These are phyloP conservation scores for Brachyalestes nurse DNA, from an alignment of 2,797 vertebrate genomes.

Conservation along the genomic window DNA sequence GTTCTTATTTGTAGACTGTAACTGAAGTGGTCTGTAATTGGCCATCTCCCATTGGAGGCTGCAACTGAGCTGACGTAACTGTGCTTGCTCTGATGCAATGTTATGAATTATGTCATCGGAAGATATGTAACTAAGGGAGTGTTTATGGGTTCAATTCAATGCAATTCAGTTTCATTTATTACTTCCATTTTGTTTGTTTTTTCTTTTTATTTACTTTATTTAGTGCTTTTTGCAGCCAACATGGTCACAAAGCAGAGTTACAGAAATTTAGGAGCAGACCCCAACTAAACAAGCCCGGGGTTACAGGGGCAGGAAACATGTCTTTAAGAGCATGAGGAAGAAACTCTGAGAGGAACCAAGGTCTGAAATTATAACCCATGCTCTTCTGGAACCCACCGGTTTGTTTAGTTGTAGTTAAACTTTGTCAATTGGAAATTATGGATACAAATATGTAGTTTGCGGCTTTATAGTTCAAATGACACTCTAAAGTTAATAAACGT, in stretches of 20 bases:
- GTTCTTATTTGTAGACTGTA: conserved; percentile 52
- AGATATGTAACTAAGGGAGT: neutral
- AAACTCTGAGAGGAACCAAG: neutral
- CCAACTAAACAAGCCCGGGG: neutral
- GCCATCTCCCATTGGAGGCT: conserved; percentile 38
- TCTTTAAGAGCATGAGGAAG: neutral
- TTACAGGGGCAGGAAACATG: neutral
- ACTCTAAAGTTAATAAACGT: neutral
- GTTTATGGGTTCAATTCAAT: neutral
- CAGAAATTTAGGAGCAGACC: neutral
- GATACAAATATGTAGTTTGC: no score
- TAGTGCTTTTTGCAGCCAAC: neutral
- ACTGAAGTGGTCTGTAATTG: conserved; percentile 38
- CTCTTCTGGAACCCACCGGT: neutral
- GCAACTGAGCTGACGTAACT: conserved; percentile 35
- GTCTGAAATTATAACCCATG: neutral
- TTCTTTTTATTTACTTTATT: neutral
- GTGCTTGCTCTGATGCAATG: conserved; percentile 39
- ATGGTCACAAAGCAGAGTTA: neutral
- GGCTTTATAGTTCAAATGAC: neutral
- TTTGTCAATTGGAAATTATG: neutral
- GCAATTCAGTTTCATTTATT: neutral
- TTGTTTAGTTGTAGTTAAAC: neutral
- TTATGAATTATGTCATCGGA: conserved; percentile 45
- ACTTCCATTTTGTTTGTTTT: neutral